A percentile compares a stretch with the other conserved stretches of the same genome.
phyloP scores from a whole-genome alignment of 2,797 vertebrate species.

The Eleutherodactylus coqui region DNA sequence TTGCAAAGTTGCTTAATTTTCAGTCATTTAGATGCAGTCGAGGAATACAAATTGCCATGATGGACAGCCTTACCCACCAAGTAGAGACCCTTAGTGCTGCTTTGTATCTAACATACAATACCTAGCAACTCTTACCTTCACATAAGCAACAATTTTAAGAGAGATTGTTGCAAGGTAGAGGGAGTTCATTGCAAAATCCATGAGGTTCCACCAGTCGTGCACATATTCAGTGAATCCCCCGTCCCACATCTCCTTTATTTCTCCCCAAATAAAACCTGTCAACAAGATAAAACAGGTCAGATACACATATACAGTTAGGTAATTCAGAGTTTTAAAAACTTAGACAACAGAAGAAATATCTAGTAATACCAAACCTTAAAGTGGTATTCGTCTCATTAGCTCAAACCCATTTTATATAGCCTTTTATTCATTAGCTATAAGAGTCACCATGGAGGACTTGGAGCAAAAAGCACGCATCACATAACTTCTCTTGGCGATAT shows the following conservation, averaged over 20 bases:
- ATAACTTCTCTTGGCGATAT: background rate
- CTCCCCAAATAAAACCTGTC: constrained; percentile 97
- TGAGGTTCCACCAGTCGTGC: constrained; percentile 98
- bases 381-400: no score
- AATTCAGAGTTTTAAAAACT: no score
- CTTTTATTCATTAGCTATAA: no score
- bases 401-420: no score
- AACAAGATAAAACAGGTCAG: constrained; percentile 41
- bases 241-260: constrained; percentile 99
- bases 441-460: background rate
- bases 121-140: constrained; percentile 83
- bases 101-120: background rate
- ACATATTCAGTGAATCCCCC: constrained; percentile 96
- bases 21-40: background rate
- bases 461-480: background rate
- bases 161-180: constrained; percentile 97
- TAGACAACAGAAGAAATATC: no score
- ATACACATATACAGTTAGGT: background rate
- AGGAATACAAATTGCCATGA: background rate
- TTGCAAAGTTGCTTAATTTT: no score
- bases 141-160: constrained; percentile 95
- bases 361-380: no score
- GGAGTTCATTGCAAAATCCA: constrained; percentile 99
- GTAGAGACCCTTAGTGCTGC: background rate
- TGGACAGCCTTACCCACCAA: background rate